Percentiles rank a stretch among this genome's conserved stretches.
These are phyloP conservation scores for Potamarius usumacintae DNA, from an alignment of 2,113 vertebrate genomes.

Conservation along the genomic window DNA sequence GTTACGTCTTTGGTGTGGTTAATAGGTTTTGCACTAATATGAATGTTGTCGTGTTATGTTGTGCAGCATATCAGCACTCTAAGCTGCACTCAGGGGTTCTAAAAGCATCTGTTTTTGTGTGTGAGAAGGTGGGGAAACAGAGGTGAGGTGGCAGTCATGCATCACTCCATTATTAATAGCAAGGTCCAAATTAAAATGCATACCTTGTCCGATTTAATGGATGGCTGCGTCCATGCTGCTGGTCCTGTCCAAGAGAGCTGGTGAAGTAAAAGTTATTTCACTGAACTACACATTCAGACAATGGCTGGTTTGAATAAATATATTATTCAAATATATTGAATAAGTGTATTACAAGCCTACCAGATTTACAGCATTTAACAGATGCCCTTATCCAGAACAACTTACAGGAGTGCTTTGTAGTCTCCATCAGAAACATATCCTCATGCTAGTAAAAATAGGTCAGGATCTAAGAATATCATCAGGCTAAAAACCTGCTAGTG, in stretches of 20 bases:
- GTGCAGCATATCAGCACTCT: conserved; percentile 27
- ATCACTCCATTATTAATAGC: conserved; percentile 78
- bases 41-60: not conserved
- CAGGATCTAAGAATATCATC: not conserved
- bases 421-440: not conserved
- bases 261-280: conserved; percentile 10
- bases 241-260: conserved; percentile 35
- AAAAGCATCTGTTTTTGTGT: conserved; percentile 23
- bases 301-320: not conserved
- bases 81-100: conserved; percentile 3
- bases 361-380: not conserved
- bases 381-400: not conserved
- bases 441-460: not conserved
- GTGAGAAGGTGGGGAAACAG: not conserved
- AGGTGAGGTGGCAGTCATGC: conserved; percentile 64
- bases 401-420: not conserved
- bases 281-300: not conserved
- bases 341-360: conserved; percentile 3
- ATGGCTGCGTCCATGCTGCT: conserved; percentile 62
- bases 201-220: conserved; percentile 75
- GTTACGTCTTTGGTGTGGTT: not conserved
- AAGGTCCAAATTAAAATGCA: conserved; percentile 72
- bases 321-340: not conserved
- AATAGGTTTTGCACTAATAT: not conserved
- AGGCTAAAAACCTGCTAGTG: not conserved